phyloP scores from a whole-genome alignment of 2,113 vertebrate genomes.

The Charina bottae region DNA sequence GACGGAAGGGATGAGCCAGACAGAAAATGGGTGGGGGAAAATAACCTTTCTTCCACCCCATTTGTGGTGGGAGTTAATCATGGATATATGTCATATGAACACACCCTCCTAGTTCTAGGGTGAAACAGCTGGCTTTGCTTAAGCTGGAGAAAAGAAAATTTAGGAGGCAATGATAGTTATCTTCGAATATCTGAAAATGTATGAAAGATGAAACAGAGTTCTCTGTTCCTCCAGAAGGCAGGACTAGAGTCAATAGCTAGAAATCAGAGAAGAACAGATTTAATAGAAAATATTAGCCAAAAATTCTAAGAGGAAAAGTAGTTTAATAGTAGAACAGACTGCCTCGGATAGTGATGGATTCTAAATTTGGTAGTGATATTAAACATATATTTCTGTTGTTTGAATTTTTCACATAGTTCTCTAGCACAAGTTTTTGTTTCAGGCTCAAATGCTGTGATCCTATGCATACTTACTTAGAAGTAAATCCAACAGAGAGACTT shows the following conservation, averaged over 20 bases:
- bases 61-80: background rate
- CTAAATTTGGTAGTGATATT: background rate
- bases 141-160: background rate
- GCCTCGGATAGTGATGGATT: background rate
- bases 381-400: background rate
- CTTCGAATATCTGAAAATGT: background rate
- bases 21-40: background rate
- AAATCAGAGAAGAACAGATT: too few species aligned
- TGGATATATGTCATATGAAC: background rate
- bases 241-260: too few species aligned
- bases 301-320: too few species aligned
- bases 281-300: too few species aligned
- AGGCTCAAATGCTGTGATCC: background rate
- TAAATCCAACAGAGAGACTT: background rate
- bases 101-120: background rate
- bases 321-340: background rate
- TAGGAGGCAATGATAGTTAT: background rate
- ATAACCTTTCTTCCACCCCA: background rate
- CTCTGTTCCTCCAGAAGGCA: background rate
- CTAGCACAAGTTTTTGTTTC: background rate
- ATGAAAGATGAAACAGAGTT: background rate
- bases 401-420: background rate
- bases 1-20: background rate
- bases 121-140: background rate
- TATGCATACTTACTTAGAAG: background rate